phyloP scores from a whole-genome alignment of 2,888 invertebrate genomes.

The Drosophila fulvimacula region DNA sequence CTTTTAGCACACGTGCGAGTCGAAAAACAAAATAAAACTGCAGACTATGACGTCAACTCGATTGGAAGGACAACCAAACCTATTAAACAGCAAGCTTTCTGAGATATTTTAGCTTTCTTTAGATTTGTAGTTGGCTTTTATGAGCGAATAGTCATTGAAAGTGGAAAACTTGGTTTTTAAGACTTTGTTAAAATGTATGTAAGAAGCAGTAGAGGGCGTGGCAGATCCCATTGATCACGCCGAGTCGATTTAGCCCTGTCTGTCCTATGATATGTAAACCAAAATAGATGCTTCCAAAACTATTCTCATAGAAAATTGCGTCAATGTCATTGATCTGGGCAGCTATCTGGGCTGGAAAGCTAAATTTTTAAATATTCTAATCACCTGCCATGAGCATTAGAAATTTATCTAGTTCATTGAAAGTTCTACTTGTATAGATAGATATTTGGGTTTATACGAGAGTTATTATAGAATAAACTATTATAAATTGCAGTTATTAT shows the following conservation, averaged over 20 bases:
- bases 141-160: too few relatives aligned
- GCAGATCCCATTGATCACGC: too few relatives aligned
- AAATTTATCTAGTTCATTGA: background rate
- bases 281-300: too few relatives aligned
- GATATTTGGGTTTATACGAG: too few relatives aligned
- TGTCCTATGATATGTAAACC: too few relatives aligned
- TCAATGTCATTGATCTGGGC: background rate
- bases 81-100: slow-evolving; percentile 3
- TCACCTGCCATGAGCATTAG: background rate
- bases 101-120: background rate
- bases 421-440: background rate
- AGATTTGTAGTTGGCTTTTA: background rate
- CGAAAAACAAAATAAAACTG: slow-evolving; percentile 18
- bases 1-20: slow-evolving; percentile 42
- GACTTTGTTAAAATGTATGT: too few relatives aligned
- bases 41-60: slow-evolving; percentile 37
- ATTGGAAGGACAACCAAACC: slow-evolving; percentile 22
- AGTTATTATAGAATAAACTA: too few relatives aligned
- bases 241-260: too few relatives aligned
- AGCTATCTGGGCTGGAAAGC: background rate
- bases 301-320: background rate
- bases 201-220: too few relatives aligned
- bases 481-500: too few relatives aligned
- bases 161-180: too few relatives aligned
- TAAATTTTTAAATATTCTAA: background rate